phyloP scores from a whole-genome alignment of 1,140 invertebrate genomes.

The Macrostomum lignano region DNA sequence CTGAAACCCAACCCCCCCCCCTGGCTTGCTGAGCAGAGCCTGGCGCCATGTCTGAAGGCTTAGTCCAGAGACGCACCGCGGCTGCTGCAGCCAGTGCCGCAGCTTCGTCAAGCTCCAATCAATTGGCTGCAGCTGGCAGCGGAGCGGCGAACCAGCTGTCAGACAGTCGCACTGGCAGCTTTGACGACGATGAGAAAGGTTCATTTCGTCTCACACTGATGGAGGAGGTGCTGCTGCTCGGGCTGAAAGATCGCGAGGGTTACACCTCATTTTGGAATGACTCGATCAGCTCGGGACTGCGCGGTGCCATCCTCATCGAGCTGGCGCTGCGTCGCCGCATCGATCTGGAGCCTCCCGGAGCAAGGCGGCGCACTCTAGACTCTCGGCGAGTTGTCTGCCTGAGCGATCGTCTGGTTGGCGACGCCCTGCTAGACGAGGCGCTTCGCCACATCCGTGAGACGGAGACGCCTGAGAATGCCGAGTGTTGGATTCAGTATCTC shows the following conservation, averaged over 20 bases:
- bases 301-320: conserved; percentile 93
- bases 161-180: too few relatives aligned
- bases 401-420: conserved; percentile 74
- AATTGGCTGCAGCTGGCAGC: too few relatives aligned
- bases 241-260: conserved; percentile 73
- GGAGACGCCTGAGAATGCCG: conserved; percentile 77
- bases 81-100: too few relatives aligned
- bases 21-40: too few relatives aligned
- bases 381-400: conserved; percentile 43
- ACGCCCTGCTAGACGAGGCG: conserved; percentile 88
- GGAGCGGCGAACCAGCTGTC: too few relatives aligned
- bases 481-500: conserved; percentile 98
- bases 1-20: too few relatives aligned
- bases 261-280: conserved; percentile 86
- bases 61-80: too few relatives aligned
- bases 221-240: conserved; percentile 89
- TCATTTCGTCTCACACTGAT: conserved; percentile 95
- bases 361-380: conserved; percentile 42
- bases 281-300: conserved; percentile 87
- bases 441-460: conserved; percentile 67
- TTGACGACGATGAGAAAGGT: too few relatives aligned
- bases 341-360: conserved; percentile 77
- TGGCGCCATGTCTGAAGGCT: too few relatives aligned
- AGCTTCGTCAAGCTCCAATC: too few relatives aligned
- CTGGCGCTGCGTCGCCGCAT: conserved; percentile 66